phyloP scores from a whole-genome alignment of 2,113 vertebrate genomes.

The Dendropsophus ebraccatus region DNA sequence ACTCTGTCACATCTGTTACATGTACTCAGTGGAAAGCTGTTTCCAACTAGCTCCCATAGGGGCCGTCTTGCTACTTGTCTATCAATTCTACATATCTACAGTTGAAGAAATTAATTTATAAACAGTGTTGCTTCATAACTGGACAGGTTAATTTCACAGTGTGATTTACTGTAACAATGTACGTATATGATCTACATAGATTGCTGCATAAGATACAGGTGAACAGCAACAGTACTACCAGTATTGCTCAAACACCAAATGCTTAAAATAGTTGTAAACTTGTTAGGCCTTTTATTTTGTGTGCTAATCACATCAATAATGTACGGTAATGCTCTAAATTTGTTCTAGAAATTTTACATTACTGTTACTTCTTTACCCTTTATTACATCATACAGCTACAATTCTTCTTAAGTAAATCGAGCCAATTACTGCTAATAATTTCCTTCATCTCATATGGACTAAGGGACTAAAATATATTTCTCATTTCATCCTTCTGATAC shows the following conservation, averaged over 20 bases:
- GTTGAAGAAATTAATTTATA: too few relatives aligned
- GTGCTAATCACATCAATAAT: not conserved
- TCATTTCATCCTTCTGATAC: slow-evolving; percentile 20
- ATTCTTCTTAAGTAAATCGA: not conserved
- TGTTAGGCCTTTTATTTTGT: not conserved
- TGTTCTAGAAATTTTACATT: not conserved
- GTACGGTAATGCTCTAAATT: not conserved
- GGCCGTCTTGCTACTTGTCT: too few relatives aligned
- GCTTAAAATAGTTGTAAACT: not conserved
- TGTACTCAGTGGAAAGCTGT: too few relatives aligned
- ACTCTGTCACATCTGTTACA: too few relatives aligned
- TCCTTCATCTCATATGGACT: slow-evolving; percentile 21
- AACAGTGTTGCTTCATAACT: too few relatives aligned
- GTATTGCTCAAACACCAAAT: not conserved
- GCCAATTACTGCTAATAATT: slow-evolving; percentile 35
- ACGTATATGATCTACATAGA: too few relatives aligned
- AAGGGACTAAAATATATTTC: slow-evolving; percentile 14
- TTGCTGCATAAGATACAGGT: too few relatives aligned
- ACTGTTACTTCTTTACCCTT: not conserved
- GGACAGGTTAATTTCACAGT: too few relatives aligned
- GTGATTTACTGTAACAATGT: too few relatives aligned
- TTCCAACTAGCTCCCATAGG: too few relatives aligned
- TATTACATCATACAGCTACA: not conserved
- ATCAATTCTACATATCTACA: too few relatives aligned
- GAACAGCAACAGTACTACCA: too few relatives aligned